Percentiles rank a stretch among this genome's conserved stretches.
phyloP scores from a whole-genome alignment of 1,140 invertebrate species.

The Drosophila orena region DNA sequence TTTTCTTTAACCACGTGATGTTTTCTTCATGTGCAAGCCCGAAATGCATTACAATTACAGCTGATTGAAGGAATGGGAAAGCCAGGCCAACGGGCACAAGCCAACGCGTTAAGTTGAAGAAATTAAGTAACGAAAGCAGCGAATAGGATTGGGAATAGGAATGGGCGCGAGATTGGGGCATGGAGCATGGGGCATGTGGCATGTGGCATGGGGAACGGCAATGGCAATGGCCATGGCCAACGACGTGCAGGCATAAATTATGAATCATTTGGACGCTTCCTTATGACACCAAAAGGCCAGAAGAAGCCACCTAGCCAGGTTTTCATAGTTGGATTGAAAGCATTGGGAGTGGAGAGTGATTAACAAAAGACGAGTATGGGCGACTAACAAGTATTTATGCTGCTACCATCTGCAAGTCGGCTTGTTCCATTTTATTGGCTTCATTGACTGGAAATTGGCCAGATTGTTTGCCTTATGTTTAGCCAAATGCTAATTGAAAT shows the following conservation, averaged over 20 bases:
- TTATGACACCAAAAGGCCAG: conserved; percentile 78
- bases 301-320: conserved; percentile 27
- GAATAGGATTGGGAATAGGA: conserved; percentile 61
- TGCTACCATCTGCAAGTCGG: conserved; percentile 34
- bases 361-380: conserved; percentile 50
- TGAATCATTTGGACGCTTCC: conserved; percentile 84
- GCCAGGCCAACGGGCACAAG: conserved; percentile 49
- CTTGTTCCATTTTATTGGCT: conserved; percentile 51
- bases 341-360: conserved; percentile 36
- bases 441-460: conserved; percentile 47
- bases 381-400: conserved; percentile 79
- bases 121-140: conserved; percentile 80
- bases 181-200: not conserved
- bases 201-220: not conserved
- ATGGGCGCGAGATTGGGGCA: conserved; percentile 30
- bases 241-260: conserved; percentile 76
- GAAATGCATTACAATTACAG: conserved; percentile 50
- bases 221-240: conserved; percentile 31
- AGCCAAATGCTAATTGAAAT: conserved; percentile 66
- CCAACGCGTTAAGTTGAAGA: conserved; percentile 65
- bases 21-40: conserved; percentile 20
- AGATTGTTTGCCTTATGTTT: conserved; percentile 57
- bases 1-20: not conserved
- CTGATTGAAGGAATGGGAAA: not conserved
- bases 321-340: conserved; percentile 3